Conservation (phyloP, 2,888 invertebrate species). For the Cephalotes varians region DNA sequence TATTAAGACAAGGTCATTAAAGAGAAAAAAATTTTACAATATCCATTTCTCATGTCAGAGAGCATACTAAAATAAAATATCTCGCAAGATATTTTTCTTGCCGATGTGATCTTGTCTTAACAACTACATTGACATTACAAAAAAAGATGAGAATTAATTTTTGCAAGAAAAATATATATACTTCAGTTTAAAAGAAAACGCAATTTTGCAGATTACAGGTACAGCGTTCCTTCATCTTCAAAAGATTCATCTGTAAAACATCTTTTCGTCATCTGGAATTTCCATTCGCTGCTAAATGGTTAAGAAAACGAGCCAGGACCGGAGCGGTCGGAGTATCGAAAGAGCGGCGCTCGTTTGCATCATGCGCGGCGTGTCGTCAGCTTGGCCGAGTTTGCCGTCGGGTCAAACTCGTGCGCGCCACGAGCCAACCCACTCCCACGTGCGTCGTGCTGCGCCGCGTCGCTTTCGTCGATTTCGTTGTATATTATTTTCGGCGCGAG, state of each 20-base stretch:
- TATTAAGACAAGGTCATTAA: constrained; percentile 1
- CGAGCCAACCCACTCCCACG: constrained; percentile 61
- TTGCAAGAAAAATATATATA: neutral
- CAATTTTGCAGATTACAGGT: neutral
- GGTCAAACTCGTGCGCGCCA: constrained; percentile 71
- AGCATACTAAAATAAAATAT: neutral
- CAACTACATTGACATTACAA: neutral
- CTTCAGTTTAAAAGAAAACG: constrained; percentile 1
- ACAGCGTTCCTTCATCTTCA: neutral
- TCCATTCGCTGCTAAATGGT: neutral
- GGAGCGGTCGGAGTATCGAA: constrained; percentile 5
- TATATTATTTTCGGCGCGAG: constrained; percentile 64
- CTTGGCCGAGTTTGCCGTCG: constrained; percentile 67
- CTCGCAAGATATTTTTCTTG: neutral
- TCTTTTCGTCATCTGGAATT: neutral
- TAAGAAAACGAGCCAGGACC: neutral
- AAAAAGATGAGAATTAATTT: neutral
- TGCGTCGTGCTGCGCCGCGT: constrained; percentile 12
- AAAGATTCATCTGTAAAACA: neutral
- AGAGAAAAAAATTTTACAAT: neutral
- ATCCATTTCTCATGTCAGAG: neutral
- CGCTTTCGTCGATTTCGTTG: constrained; percentile 57
- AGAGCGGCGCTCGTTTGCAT: constrained; percentile 54
- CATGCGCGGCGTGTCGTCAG: constrained; percentile 56
- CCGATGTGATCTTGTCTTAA: neutral